Evolutionary conservation across 53 echinoderm and acorn worm genomes (phyloP).

Genomic region (Patiria pectinifera): DNA sequence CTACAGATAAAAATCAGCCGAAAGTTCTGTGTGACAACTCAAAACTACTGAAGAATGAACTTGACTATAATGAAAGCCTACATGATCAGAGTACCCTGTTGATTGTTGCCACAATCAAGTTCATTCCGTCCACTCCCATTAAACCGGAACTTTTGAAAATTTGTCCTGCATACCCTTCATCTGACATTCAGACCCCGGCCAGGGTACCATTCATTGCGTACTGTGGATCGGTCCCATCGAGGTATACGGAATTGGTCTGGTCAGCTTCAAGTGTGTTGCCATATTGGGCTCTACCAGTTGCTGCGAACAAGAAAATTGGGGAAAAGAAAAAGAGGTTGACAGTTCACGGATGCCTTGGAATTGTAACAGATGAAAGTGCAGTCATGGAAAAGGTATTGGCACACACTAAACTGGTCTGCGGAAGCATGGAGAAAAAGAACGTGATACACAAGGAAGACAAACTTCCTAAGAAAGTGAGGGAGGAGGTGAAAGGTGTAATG

Average conservation of each 20-base stretch:
- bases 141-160: constrained; percentile 24
- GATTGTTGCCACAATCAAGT: constrained; percentile 31
- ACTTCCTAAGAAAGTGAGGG: constrained; percentile 14
- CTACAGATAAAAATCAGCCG: background rate
- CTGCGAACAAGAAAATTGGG: background rate
- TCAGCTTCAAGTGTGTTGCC: constrained; percentile 56
- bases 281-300: constrained; percentile 34
- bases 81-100: background rate
- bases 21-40: background rate
- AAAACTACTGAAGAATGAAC: constrained; percentile 29
- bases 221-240: constrained; percentile 19
- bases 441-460: constrained; percentile 9
- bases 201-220: constrained; percentile 35
- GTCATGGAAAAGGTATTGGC: constrained; percentile 22
- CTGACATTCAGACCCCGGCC: background rate
- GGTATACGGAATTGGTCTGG: constrained; percentile 47
- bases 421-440: constrained; percentile 34
- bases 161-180: background rate
- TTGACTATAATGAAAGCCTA: background rate
- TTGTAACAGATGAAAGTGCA: background rate
- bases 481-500: constrained; percentile 17
- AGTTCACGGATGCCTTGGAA: constrained; percentile 24
- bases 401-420: constrained; percentile 50
- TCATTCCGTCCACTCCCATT: constrained; percentile 48
- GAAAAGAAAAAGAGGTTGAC: background rate